Conservation (phyloP, 2,797 vertebrate species). For the Rallus crepitans region DNA sequence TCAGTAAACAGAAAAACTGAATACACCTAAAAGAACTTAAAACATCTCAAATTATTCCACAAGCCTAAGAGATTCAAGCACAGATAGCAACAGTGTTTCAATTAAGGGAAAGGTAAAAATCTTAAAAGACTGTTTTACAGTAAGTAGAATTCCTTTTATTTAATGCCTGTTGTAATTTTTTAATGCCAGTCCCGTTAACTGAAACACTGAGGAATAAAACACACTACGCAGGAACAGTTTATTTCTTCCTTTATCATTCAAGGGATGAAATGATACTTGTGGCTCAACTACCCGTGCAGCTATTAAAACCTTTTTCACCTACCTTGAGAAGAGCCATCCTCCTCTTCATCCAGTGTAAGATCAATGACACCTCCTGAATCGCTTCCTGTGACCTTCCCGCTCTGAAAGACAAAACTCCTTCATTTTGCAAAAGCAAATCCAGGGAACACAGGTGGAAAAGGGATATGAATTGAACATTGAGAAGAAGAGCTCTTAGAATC, state of each 20-base stretch:
- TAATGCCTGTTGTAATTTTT: neutral
- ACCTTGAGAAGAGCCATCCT: constrained; percentile 82
- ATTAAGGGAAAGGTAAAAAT: neutral
- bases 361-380: constrained; percentile 91
- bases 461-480: neutral
- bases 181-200: neutral
- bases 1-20: neutral
- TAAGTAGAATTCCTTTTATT: neutral
- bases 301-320: neutral
- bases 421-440: constrained; percentile 70
- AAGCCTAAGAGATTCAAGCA: neutral
- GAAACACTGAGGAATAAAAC: neutral
- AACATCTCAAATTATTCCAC: neutral
- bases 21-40: neutral
- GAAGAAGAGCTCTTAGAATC: neutral
- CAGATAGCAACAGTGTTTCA: neutral
- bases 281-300: neutral
- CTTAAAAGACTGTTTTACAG: neutral
- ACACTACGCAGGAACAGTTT: neutral
- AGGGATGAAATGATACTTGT: neutral
- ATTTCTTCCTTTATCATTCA: neutral
- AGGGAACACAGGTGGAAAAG: neutral
- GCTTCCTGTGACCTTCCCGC: constrained; percentile 80
- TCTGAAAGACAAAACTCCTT: constrained; percentile 80
- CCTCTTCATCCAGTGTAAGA: constrained; percentile 97